These are phyloP conservation scores for Ichneumoninae sp. DNA, from an alignment of 2,888 invertebrate species.

Conservation along the genomic window DNA sequence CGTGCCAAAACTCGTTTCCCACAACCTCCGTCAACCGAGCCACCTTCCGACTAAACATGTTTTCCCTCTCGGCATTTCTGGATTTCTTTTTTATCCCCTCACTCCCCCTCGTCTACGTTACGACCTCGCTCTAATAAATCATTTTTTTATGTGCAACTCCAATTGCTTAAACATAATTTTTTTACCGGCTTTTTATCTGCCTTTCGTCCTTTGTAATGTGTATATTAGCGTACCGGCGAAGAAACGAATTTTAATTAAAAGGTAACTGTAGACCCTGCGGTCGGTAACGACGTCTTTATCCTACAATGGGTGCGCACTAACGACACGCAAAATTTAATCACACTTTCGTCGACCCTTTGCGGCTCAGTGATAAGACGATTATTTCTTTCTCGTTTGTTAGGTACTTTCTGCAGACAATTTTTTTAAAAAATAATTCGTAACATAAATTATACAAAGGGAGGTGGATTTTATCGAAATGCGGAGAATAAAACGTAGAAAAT, in stretches of 20 bases:
- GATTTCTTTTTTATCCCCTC: neutral
- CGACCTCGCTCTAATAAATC: neutral
- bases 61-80: slow-evolving; percentile 18
- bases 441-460: neutral
- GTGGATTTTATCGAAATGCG: neutral
- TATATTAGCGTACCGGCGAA: neutral
- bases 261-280: neutral
- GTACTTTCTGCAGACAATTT: neutral
- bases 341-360: neutral
- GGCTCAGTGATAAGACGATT: neutral
- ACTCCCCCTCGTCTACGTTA: neutral
- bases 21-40: slow-evolving; percentile 14
- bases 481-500: neutral
- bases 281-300: neutral
- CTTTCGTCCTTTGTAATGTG: neutral
- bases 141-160: neutral
- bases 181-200: neutral
- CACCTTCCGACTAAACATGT: slow-evolving; percentile 29
- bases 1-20: slow-evolving; percentile 48
- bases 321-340: neutral
- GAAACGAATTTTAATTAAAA: neutral
- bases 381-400: neutral
- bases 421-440: neutral
- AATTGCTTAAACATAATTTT: neutral
- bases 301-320: neutral